These are phyloP conservation scores for Tetragonisca angustula DNA, from an alignment of 2,888 invertebrate species.

Conservation along the genomic window DNA sequence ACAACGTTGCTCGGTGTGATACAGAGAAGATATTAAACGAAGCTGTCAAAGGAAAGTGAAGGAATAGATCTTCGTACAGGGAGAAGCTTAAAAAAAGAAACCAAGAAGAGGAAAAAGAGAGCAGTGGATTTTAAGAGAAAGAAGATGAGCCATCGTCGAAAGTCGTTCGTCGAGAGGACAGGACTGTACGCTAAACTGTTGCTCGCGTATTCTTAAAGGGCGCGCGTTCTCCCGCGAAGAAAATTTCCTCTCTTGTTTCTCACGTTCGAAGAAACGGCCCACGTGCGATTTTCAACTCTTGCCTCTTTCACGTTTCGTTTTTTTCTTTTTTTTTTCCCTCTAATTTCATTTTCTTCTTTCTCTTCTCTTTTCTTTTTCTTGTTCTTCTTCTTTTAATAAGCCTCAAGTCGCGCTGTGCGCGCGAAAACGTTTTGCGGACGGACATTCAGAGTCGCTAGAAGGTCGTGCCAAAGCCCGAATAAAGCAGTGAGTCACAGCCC, in stretches of 20 bases:
- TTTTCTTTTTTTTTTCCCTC: conserved; percentile 19
- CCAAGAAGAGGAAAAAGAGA: too few species aligned
- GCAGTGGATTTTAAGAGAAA: neutral
- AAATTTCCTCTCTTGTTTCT: conserved; percentile 4
- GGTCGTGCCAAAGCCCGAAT: conserved; percentile 73
- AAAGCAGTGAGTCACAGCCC: conserved; percentile 73
- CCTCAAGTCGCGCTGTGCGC: conserved; percentile 52
- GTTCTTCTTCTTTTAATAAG: conserved; percentile 54
- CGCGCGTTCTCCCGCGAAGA: conserved; percentile 5
- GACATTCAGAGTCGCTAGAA: conserved; percentile 69
- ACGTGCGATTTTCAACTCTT: conserved; percentile 38
- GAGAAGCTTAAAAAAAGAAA: too few species aligned
- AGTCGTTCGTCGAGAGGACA: conserved; percentile 19
- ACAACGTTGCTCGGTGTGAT: too few species aligned
- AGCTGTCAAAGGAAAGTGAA: too few species aligned
- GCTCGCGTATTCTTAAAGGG: conserved; percentile 2
- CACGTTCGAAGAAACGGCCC: conserved; percentile 19
- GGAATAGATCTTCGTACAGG: too few species aligned
- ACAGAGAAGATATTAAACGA: too few species aligned
- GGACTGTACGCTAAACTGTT: conserved; percentile 13
- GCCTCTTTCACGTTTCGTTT: conserved; percentile 20
- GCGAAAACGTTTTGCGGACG: conserved; percentile 65
- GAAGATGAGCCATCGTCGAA: conserved; percentile 4
- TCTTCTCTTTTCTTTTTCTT: conserved; percentile 26
- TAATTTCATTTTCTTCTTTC: neutral